Percentiles rank a stretch among this genome's conserved stretches.
Conservation (phyloP, 2,797 vertebrate genomes). For the Macroramphosus scolopax region DNA sequence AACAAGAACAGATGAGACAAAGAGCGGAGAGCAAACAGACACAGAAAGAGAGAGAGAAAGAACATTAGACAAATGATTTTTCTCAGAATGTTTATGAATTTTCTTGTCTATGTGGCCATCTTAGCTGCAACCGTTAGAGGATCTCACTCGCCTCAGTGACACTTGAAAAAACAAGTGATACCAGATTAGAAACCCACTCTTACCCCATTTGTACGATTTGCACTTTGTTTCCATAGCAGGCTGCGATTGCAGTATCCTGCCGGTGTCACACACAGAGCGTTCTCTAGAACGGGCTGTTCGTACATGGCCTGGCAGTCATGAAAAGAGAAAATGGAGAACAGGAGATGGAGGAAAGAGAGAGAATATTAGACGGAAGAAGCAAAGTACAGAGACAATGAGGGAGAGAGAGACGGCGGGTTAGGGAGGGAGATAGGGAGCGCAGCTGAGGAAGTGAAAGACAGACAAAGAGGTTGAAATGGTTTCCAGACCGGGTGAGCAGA, state of each 20-base stretch:
- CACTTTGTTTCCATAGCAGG: constrained; percentile 46
- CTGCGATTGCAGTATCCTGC: constrained; percentile 38
- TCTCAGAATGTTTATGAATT: too few relatives aligned
- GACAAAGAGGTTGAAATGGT: constrained; percentile 56
- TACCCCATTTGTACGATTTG: constrained; percentile 45
- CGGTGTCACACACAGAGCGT: constrained; percentile 43
- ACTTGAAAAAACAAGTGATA: constrained; percentile 49
- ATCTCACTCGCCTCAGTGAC: constrained; percentile 46
- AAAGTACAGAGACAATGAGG: constrained; percentile 14
- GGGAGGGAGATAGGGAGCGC: too few relatives aligned
- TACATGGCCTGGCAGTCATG: constrained; percentile 24
- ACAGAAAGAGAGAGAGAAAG: neutral
- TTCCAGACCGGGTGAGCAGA: constrained; percentile 60
- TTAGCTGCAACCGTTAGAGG: constrained; percentile 9
- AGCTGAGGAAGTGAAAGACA: constrained; percentile 30
- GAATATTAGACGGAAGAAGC: constrained; percentile 29
- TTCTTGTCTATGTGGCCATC: too few relatives aligned
- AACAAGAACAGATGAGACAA: constrained; percentile 25
- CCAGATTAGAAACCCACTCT: constrained; percentile 10
- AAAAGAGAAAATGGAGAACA: constrained; percentile 41
- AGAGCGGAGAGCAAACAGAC: neutral
- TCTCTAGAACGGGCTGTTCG: constrained; percentile 54
- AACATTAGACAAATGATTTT: too few relatives aligned
- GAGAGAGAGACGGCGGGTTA: too few relatives aligned
- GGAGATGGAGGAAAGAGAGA: constrained; percentile 20